Evolutionary conservation across 2,797 vertebrate genomes (phyloP).

Genomic region (Macroramphosus scolopax): DNA sequence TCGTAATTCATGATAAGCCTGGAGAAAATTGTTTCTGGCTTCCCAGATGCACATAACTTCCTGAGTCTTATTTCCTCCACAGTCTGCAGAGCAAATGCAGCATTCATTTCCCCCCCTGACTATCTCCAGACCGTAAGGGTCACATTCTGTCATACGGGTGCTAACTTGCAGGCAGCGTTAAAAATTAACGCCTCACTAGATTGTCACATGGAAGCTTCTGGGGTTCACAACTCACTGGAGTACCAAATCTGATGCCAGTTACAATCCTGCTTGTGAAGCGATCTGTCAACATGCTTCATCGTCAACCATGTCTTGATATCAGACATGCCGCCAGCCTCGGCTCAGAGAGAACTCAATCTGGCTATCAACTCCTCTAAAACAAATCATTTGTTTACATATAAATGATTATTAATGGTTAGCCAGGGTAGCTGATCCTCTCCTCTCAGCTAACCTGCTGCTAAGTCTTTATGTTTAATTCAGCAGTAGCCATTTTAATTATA

Average conservation of each 20-base stretch:
- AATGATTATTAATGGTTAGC: too few relatives aligned
- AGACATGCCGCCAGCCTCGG: too few relatives aligned
- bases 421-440: too few relatives aligned
- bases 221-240: conserved; percentile 15
- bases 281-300: background rate
- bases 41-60: conserved; percentile 4
- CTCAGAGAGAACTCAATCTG: too few relatives aligned
- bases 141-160: conserved; percentile 27
- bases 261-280: background rate
- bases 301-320: background rate
- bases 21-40: conserved; percentile 8
- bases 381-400: too few relatives aligned
- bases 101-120: background rate
- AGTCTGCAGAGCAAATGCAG: conserved; percentile 6
- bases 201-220: conserved; percentile 24
- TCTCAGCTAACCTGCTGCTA: background rate
- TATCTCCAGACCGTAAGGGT: background rate
- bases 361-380: too few relatives aligned
- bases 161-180: conserved; percentile 32
- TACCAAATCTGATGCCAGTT: too few relatives aligned
- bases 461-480: too few relatives aligned
- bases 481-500: too few relatives aligned
- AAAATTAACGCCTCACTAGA: conserved; percentile 32
- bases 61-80: conserved; percentile 14
- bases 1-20: conserved; percentile 9